Evolutionary conservation across 2,888 invertebrate genomes (phyloP).

Genomic region (Lasioglossum leucozonium): DNA sequence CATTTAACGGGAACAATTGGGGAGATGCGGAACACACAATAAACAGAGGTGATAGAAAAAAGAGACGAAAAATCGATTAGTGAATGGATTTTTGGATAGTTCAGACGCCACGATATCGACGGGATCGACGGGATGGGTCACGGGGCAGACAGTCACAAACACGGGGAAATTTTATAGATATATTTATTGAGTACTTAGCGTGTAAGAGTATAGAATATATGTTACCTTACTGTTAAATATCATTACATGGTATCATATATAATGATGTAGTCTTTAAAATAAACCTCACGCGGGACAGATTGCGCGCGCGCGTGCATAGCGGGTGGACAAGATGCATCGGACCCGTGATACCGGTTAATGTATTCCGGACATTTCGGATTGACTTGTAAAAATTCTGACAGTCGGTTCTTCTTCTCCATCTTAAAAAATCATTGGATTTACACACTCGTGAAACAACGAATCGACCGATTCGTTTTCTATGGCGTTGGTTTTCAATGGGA

Average conservation of each 20-base stretch:
- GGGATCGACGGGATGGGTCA: constrained; percentile 71
- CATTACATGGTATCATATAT: constrained; percentile 79
- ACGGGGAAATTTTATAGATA: constrained; percentile 84
- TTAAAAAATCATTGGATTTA: neutral
- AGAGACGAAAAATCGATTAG: too few species aligned
- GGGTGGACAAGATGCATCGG: constrained; percentile 5
- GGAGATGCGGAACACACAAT: neutral
- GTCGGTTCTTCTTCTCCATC: neutral
- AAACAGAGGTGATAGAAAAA: constrained; percentile 5
- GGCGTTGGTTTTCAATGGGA: neutral
- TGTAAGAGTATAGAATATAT: constrained; percentile 84
- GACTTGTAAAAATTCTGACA: neutral
- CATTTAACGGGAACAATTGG: constrained; percentile 49
- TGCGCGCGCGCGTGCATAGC: constrained; percentile 53
- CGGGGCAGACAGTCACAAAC: constrained; percentile 82
- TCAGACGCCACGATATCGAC: constrained; percentile 76
- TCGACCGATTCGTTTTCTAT: neutral
- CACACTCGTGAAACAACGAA: neutral
- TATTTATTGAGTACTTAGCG: constrained; percentile 84
- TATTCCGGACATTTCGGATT: neutral
- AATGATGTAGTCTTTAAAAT: constrained; percentile 79
- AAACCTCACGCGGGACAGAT: constrained; percentile 74
- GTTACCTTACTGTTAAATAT: constrained; percentile 81
- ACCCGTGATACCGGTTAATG: neutral
- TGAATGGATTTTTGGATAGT: constrained; percentile 19